These are phyloP conservation scores for Glaucopsyche alexis DNA, from an alignment of 2,888 invertebrate genomes.

Conservation along the genomic window DNA sequence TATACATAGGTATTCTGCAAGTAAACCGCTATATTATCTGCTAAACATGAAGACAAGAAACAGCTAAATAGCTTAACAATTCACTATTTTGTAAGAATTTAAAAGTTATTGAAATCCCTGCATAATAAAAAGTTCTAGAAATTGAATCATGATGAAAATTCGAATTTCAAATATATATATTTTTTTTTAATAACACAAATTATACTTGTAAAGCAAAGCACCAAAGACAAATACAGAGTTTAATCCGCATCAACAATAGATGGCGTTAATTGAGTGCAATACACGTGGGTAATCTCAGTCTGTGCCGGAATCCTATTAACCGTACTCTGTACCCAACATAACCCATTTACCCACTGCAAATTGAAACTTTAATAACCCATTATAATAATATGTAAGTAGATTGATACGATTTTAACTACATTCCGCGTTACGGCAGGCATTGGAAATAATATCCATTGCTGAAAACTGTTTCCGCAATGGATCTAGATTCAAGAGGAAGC, in stretches of 20 bases:
- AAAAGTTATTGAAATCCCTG: too few relatives aligned
- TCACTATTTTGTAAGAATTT: too few relatives aligned
- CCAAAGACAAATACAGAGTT: constrained; percentile 10
- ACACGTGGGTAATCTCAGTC: not conserved
- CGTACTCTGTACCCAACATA: constrained; percentile 29
- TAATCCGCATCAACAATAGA: constrained; percentile 16
- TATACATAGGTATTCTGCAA: not conserved
- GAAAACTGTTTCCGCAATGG: too few relatives aligned
- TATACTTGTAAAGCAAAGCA: not conserved
- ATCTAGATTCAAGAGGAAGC: too few relatives aligned
- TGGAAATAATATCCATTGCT: not conserved
- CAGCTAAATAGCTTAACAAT: too few relatives aligned
- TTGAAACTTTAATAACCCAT: constrained; percentile 23
- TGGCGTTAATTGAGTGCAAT: constrained; percentile 28
- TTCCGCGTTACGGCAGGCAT: not conserved
- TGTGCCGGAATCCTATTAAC: constrained; percentile 36
- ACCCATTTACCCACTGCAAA: constrained; percentile 18
- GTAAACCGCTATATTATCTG: too few relatives aligned
- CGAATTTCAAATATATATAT: too few relatives aligned
- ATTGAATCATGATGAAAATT: too few relatives aligned
- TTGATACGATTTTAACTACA: constrained; percentile 12
- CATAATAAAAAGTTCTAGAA: too few relatives aligned
- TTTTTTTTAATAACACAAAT: not conserved
- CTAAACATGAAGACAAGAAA: too few relatives aligned
- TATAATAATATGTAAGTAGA: constrained; percentile 19